Conservation (phyloP, 30 jellyfish, hydroid and myxozoan genomes). For the Cassiopea andromeda region DNA sequence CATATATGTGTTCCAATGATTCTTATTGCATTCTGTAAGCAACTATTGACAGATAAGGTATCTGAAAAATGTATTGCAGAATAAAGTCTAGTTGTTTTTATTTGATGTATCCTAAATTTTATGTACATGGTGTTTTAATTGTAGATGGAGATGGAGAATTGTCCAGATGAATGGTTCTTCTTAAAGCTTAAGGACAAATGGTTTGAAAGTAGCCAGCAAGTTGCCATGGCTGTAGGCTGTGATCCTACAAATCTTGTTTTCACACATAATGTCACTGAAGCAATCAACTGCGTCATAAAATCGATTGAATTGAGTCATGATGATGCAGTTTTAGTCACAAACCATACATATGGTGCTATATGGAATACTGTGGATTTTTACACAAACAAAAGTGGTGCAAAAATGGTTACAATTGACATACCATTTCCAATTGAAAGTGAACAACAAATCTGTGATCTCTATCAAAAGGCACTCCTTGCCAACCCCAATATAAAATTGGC, state of each 20-base stretch:
- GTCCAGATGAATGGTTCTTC: slow-evolving; percentile 89
- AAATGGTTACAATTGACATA: slow-evolving; percentile 53
- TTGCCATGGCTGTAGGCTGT: slow-evolving; percentile 90
- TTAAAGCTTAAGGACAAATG: slow-evolving; percentile 57
- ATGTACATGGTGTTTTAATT: background rate
- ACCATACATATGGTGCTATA: slow-evolving; percentile 86
- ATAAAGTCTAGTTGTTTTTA: too few relatives aligned
- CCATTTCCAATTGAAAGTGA: slow-evolving; percentile 81
- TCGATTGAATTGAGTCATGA: slow-evolving; percentile 10
- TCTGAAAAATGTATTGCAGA: too few relatives aligned
- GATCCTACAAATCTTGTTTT: slow-evolving; percentile 78
- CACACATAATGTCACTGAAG: slow-evolving; percentile 91
- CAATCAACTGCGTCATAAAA: slow-evolving; percentile 57
- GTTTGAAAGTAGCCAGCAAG: slow-evolving; percentile 63
- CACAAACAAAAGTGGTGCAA: slow-evolving; percentile 68
- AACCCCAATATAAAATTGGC: slow-evolving; percentile 78
- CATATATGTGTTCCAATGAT: too few relatives aligned
- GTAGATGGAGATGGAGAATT: slow-evolving; percentile 80
- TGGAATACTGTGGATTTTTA: slow-evolving; percentile 72
- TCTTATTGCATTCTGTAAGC: too few relatives aligned
- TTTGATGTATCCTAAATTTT: too few relatives aligned
- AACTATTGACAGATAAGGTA: too few relatives aligned
- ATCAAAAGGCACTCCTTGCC: slow-evolving; percentile 43
- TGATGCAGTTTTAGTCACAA: slow-evolving; percentile 80
- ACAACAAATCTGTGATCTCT: slow-evolving; percentile 58